Base-by-base conservation (phyloP, 2,113 vertebrate genomes). In the Otus sunia region DNA sequence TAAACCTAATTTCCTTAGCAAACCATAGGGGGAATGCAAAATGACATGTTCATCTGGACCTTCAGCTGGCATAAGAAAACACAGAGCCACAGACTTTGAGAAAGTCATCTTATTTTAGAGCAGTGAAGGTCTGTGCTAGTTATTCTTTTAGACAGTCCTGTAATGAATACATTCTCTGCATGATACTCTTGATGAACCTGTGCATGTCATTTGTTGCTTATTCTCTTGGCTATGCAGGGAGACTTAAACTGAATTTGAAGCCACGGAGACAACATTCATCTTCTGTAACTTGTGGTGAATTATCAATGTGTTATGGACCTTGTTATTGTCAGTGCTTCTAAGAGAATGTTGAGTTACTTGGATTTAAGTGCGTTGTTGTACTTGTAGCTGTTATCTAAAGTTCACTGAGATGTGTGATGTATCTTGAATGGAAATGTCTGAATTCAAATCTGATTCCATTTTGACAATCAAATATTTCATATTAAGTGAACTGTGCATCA, bases 141-240 rank as follows among this genome's bases (percentile, higher is more conserved):
- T 72, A 45, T 17, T 71, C 29, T 39, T 77, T 43, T 30, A 56
- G 63, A 39, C 18, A 39, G 43, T 58, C 23, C 25, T 39, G 19
- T 68, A 58, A 58, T 10, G 11, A 78, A 41, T 19, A 49, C 79
- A 68, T 36, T 27, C 19, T 53, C 30, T 71, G 26, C 15, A 12
- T 26, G 36, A 52, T 59, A 34, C 32, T 55, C 15, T 12, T 15
- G 37, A 64, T 53, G 21, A 36, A 29, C 52, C 16, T 67, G 10
- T 30, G 26, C 0, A 0, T 69, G 60, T 26, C 14, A 16, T 74
- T 60, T 0, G 0, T 49, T 53, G 36, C 73, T 64, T 74, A 23
- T 41, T 59, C 60, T 84, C 15, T 71, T 60, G 60, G 5, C n/a
- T 75, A 4, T n/a, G 50, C 17, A 45, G 43, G 52, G 19, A 23